Base-by-base conservation (phyloP, 2,888 invertebrate genomes). In the Schizotus pectinicornis region DNA sequence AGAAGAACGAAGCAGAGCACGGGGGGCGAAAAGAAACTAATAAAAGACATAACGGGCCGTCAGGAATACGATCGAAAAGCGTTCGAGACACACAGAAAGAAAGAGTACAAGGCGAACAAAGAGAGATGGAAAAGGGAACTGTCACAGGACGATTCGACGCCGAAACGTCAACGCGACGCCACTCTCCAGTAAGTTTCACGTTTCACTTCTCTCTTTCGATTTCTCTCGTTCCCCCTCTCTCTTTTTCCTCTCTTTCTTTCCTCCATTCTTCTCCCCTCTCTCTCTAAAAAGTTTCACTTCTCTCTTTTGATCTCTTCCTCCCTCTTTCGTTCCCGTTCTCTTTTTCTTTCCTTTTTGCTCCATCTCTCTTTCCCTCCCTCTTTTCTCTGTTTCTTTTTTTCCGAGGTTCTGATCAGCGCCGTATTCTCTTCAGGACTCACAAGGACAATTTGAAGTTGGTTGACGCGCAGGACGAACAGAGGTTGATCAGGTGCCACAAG, bases 31-130 rank as follows among this genome's bases (percentile, higher is more conserved):
- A 95, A 94, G 84, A 95, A 96, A 80, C 83, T 98, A 67, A 85
- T 91, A 61, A 98, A 97, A 80, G 95, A 96, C 77, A 95, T 98
- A 71, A 87, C 89, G 38, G 82, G 88, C 69, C 86, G 92, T 68
- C 97, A 98, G 76, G 95, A 97, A 67, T 88, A 89, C 67, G 98
- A 98, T 76, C 85, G 94, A 64, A 98, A 97, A 78, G 90, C 90
- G 62, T 94, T 95, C 79, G 92, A 93, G 77, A 84, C 91, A 68
- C 93, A 94, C 77, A 94, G 96, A 82, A 95, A 98, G 83, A 92
- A 94, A 80, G 97, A 98, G 81, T 98, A 98, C 83, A 93, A 93
- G 83, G 91, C 91, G 47, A 96, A 92, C 79, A 98, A 98, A 82
- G 98, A 98, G 77, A 83, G 95, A 70, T 95, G 96, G 91, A 98